Conservation (phyloP, 2,888 invertebrate genomes). For the Drosophila merina region DNA sequence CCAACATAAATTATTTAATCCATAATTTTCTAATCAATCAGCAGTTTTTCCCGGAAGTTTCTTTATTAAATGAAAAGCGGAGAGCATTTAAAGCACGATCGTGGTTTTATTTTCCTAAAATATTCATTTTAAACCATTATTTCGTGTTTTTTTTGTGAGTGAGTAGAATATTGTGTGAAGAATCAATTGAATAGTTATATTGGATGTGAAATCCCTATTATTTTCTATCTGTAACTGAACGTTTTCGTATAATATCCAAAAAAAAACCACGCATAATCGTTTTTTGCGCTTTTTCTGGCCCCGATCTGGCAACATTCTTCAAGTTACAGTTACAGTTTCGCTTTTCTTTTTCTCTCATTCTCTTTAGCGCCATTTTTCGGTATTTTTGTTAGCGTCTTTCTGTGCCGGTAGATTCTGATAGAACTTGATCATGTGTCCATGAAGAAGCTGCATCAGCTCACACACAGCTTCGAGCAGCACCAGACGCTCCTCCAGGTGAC, state of each 20-base stretch:
- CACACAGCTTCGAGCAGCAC: conserved; percentile 50
- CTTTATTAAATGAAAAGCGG: not conserved
- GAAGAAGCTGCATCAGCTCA: conserved; percentile 52
- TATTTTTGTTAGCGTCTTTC: not conserved
- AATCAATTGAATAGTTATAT: not conserved
- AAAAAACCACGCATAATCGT: not conserved
- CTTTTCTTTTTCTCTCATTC: too few species aligned
- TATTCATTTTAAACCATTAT: not conserved
- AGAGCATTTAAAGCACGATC: not conserved
- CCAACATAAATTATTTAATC: not conserved
- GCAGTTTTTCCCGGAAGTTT: not conserved
- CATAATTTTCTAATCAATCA: not conserved
- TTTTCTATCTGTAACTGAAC: too few species aligned
- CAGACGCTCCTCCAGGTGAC: conserved; percentile 40
- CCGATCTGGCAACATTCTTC: not conserved
- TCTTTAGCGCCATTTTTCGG: not conserved
- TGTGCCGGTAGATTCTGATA: not conserved
- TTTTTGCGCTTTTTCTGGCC: not conserved
- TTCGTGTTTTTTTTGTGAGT: not conserved
- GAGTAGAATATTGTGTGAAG: not conserved
- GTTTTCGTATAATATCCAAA: not conserved
- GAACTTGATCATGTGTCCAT: conserved; percentile 36
- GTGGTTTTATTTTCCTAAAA: not conserved
- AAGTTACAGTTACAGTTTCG: not conserved
- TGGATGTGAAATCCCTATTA: too few species aligned